Evolutionary conservation across 2,113 vertebrate genomes (phyloP).

Genomic region (Pseudopodoces humilis): DNA sequence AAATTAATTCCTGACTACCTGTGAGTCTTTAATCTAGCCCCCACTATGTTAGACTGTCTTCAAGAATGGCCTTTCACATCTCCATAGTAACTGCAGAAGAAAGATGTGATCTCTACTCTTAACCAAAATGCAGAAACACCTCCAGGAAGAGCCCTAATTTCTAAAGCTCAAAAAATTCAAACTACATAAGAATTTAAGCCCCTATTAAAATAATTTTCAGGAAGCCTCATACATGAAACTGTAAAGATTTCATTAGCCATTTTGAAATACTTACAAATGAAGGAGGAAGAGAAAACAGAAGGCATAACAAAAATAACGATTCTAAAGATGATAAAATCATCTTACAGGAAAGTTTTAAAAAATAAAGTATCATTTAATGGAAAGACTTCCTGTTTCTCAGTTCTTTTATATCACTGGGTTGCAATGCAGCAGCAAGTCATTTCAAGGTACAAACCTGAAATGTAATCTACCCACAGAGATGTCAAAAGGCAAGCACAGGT

Average conservation of each 20-base stretch:
- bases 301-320: background rate
- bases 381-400: background rate
- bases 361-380: background rate
- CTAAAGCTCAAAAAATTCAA: background rate
- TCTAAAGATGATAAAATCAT: background rate
- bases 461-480: background rate
- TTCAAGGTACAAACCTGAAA: background rate
- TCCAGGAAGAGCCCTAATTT: background rate
- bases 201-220: background rate
- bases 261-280: background rate
- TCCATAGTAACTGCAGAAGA: conserved; percentile 15
- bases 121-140: background rate
- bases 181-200: background rate
- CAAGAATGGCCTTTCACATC: background rate
- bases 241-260: background rate
- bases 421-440: background rate
- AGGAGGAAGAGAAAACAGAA: background rate
- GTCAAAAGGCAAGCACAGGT: background rate
- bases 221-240: background rate
- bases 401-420: background rate
- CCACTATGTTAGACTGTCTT: background rate
- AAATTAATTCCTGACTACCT: background rate
- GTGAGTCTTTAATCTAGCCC: background rate
- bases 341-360: background rate
- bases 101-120: background rate